These are phyloP conservation scores for Hyperoplus immaculatus DNA, from an alignment of 2,797 vertebrate genomes.

Conservation along the genomic window DNA sequence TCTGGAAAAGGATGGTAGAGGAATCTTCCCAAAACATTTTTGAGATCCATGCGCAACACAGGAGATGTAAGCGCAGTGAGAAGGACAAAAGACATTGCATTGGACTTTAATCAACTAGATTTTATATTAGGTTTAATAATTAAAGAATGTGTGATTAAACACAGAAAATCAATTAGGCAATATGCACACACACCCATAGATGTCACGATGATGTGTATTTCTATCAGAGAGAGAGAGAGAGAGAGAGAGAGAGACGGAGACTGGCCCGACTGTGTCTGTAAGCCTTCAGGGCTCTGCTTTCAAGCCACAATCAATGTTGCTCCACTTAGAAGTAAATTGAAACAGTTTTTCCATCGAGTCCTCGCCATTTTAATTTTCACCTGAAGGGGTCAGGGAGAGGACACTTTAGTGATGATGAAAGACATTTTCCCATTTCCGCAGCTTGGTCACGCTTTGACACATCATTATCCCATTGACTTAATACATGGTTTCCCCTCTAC, in stretches of 20 bases:
- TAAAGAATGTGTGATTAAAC: constrained; percentile 42
- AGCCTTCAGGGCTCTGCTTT: constrained; percentile 70
- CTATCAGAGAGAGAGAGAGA: constrained; percentile 24
- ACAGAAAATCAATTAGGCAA: constrained; percentile 42
- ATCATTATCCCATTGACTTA: constrained; percentile 84
- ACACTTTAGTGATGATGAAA: constrained; percentile 85
- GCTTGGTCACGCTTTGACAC: constrained; percentile 82
- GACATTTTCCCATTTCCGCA: constrained; percentile 83
- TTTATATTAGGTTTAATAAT: constrained; percentile 31
- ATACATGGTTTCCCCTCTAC: constrained; percentile 71
- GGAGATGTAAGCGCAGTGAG: background rate
- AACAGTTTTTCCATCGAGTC: constrained; percentile 81
- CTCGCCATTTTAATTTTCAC: constrained; percentile 80
- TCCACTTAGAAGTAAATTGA: constrained; percentile 83
- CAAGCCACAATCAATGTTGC: constrained; percentile 81
- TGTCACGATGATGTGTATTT: constrained; percentile 40
- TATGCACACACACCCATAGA: constrained; percentile 38
- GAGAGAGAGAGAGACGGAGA: constrained; percentile 1
- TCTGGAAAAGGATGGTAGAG: too few relatives aligned
- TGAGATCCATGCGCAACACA: background rate
- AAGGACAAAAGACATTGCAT: background rate
- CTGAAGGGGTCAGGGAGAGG: constrained; percentile 83
- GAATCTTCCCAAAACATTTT: background rate
- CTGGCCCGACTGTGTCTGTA: constrained; percentile 43
- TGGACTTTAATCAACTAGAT: background rate